Base-by-base conservation (phyloP, 2,113 vertebrate genomes). In the Petromus typicus region DNA sequence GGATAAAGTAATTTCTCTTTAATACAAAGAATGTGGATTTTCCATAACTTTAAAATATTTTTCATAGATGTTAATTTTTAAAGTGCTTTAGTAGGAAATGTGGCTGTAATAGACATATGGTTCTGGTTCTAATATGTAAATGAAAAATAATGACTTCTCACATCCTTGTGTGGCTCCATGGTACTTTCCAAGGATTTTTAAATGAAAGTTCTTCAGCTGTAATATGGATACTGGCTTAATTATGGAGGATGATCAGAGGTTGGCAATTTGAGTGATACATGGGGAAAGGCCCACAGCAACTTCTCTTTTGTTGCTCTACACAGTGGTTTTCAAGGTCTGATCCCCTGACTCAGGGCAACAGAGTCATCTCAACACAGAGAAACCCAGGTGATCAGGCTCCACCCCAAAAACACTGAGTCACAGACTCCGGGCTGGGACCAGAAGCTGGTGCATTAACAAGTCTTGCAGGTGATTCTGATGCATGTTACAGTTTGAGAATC, bases 1-100 rank as follows among this genome's bases (percentile, higher is more conserved):
- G 43, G 37, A 59, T 67, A 10, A 61, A 45, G 4, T 82, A 16
- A 87, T 43, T 56, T 79, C 16, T 93, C 3, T 63, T 75, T 80
- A 73, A 67, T 45, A 45, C 71, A 45, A 7, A 11, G 71, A 45
- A 30, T 45, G 71, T 32, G 7, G 16, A 75, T 75, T 82, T 89
- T 81, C 64, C 45, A 91, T 37, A 14, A 57, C 43, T 34, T 51
- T 90, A 81, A 89, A 78, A 7, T 16, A 45, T 45, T 82, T 89
- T 81, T 64, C 45, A 91, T 37, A 14, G 48, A 48, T 30, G 43
- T 90, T 85, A 89, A 78, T n/a, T 88, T 88, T 84, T 92, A 79
- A 92, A 86, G 63, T 71, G 45, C 78, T 90, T 30, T 2, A 71
- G 25, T 40, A 76, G 45, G 73, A 94, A 86, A 43, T 73, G 66